Evolutionary conservation across 2,888 invertebrate genomes (phyloP), one percentile per base, ranked within the genome.

Genomic region (Miltochrista miniata): DNA sequence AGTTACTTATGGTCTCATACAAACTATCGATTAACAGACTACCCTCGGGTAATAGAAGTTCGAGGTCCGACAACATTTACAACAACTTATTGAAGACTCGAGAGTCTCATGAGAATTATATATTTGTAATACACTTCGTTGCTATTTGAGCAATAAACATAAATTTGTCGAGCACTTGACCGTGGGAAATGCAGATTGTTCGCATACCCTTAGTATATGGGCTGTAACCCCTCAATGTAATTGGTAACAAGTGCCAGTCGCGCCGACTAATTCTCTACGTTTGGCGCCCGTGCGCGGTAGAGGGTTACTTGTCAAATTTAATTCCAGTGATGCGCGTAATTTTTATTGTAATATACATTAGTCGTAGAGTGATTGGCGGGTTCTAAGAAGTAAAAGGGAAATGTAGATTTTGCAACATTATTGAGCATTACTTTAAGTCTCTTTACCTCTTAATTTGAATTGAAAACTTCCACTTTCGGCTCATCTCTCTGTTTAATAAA

Each of bases 121-220:
- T n/a, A 24, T 24, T 24, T 24, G 3, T 24, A 5, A 38, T 11
- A 38, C 15, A 1, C n/a, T 38, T 18, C 11, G 4, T n/a, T n/a
- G 2, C 10, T 24, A 24, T 4, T 2, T 29, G 24, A 39, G 29
- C 13, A 40, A 18, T 29, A 24, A 40, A 30, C 24, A 40, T 29
- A 24, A 12, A 40, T 40, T 70, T 62, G 65, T 63, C 58, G 48
- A 29, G 56, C 75, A 75, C 82, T 82, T 64, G 72, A 76, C 67
- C 86, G 88, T 87, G 88, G 76, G 86, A 87, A 84, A 54, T 54
- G 57, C 72, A 72, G 60, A 61, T 70, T 61, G 68, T 59, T 67
- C 56, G 66, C 53, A 51, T 58, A 63, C 64, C 67, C 66, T 68
- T 68, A 45, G 41, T 42, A 59, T 72, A 69, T 66, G 70, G 56